These are phyloP conservation scores for Napeogenes sylphis DNA, from an alignment of 2,888 invertebrate genomes.

Conservation along the genomic window DNA sequence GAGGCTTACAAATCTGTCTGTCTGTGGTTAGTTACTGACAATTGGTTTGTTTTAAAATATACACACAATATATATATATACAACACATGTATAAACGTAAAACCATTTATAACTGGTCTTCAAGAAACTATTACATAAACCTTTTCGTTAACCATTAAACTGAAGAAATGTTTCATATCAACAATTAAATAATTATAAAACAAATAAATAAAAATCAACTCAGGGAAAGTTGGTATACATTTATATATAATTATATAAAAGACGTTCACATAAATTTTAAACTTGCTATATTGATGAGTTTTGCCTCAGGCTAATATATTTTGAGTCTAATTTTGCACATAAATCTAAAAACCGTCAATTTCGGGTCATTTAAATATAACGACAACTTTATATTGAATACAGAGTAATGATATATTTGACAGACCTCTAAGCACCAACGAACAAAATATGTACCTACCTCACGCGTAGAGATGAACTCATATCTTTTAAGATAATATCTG, in stretches of 20 bases:
- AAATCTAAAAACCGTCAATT: slow-evolving; percentile 26
- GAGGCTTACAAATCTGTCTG: slow-evolving; percentile 61
- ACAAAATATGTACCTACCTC: not conserved
- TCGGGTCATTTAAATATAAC: slow-evolving; percentile 23
- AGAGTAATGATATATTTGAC: too few relatives aligned
- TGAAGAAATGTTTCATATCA: too few relatives aligned
- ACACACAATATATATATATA: slow-evolving; percentile 8
- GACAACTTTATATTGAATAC: slow-evolving; percentile 8
- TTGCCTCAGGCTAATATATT: slow-evolving; percentile 22
- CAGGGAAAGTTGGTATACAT: too few relatives aligned
- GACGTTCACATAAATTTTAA: slow-evolving; percentile 9
- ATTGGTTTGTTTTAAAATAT: slow-evolving; percentile 39
- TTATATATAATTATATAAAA: too few relatives aligned
- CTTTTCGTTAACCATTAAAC: not conserved
- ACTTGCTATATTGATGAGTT: not conserved
- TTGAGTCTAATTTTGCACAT: slow-evolving; percentile 20
- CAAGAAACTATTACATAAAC: not conserved
- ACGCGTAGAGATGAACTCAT: not conserved
- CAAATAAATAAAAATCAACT: too few relatives aligned
- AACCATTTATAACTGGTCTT: not conserved
- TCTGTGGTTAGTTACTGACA: slow-evolving; percentile 47
- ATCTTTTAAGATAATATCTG: slow-evolving; percentile 3
- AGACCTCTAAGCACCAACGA: not conserved
- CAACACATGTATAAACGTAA: slow-evolving; percentile 20
- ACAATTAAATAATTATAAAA: too few relatives aligned